phyloP scores from a whole-genome alignment of 2,113 vertebrate species.

The Daubentonia madagascariensis region DNA sequence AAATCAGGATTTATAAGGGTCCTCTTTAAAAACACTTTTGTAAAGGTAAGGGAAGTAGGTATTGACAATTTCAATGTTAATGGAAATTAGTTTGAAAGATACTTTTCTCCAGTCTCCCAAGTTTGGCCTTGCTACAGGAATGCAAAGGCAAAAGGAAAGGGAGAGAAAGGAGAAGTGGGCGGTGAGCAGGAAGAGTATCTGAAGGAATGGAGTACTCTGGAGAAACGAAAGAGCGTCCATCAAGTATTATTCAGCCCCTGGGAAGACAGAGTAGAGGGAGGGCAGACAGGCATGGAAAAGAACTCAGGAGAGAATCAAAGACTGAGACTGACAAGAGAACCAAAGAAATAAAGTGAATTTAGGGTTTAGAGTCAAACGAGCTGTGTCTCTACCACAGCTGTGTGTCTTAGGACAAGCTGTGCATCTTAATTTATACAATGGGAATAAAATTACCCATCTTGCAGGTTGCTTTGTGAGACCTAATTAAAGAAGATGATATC shows the following conservation, averaged over 20 bases:
- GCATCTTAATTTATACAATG: background rate
- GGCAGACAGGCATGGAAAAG: background rate
- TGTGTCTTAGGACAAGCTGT: background rate
- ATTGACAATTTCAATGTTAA: background rate
- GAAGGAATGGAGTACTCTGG: rapidly evolving
- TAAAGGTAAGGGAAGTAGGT: background rate
- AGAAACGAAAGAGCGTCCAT: background rate
- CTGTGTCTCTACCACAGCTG: background rate
- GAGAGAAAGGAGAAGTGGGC: no score
- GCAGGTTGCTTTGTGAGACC: background rate
- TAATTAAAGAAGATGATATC: background rate
- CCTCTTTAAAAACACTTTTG: background rate
- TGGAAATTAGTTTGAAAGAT: background rate
- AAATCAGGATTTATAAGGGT: background rate
- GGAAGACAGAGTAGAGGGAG: background rate
- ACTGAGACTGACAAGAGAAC: background rate
- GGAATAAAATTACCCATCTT: background rate
- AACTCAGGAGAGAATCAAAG: background rate
- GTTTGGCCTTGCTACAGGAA: background rate
- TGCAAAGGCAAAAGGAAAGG: background rate
- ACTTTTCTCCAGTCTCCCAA: background rate
- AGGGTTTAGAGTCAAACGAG: background rate
- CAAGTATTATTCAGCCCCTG: background rate
- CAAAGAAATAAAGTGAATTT: background rate
- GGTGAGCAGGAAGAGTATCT: rapidly evolving